phyloP scores from a whole-genome alignment of 2,888 invertebrate species.

The Drosophila neonasuta region DNA sequence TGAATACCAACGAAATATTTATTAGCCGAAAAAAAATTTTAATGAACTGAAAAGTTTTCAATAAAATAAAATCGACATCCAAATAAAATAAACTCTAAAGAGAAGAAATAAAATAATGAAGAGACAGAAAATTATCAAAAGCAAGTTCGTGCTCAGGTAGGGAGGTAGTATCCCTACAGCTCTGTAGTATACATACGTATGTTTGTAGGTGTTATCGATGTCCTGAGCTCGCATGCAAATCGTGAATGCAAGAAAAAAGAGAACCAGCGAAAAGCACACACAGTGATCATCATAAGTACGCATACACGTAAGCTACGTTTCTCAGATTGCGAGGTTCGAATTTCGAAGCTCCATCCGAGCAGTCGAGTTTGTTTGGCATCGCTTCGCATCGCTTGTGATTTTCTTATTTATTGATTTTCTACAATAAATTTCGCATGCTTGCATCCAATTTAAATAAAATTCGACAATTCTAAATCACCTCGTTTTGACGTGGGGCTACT shows the following conservation, averaged over 20 bases:
- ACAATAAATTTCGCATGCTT: constrained; percentile 82
- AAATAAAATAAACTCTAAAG: constrained; percentile 49
- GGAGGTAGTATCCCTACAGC: neutral
- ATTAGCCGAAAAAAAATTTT: constrained; percentile 81
- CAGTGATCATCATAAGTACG: constrained; percentile 41
- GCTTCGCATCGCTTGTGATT: constrained; percentile 58
- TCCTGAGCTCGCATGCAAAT: constrained; percentile 52
- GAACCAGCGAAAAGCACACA: constrained; percentile 17
- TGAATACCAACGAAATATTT: constrained; percentile 70
- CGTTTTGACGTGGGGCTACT: constrained; percentile 81
- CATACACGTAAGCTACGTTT: constrained; percentile 60
- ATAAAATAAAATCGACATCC: constrained; percentile 67
- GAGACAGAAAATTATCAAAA: constrained; percentile 61
- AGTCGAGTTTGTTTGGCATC: constrained; percentile 63
- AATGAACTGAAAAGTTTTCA: constrained; percentile 76
- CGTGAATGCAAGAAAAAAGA: constrained; percentile 28
- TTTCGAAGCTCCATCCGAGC: constrained; percentile 39
- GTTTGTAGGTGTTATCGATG: neutral
- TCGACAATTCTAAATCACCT: constrained; percentile 83
- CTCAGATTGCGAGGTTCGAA: constrained; percentile 9
- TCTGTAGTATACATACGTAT: neutral
- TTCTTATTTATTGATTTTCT: constrained; percentile 81
- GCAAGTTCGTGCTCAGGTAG: constrained; percentile 58
- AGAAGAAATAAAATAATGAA: constrained; percentile 63
- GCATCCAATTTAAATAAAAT: constrained; percentile 83